Evolutionary conservation across 2,797 vertebrate genomes (phyloP).

Genomic region (Eulemur mongoz): DNA sequence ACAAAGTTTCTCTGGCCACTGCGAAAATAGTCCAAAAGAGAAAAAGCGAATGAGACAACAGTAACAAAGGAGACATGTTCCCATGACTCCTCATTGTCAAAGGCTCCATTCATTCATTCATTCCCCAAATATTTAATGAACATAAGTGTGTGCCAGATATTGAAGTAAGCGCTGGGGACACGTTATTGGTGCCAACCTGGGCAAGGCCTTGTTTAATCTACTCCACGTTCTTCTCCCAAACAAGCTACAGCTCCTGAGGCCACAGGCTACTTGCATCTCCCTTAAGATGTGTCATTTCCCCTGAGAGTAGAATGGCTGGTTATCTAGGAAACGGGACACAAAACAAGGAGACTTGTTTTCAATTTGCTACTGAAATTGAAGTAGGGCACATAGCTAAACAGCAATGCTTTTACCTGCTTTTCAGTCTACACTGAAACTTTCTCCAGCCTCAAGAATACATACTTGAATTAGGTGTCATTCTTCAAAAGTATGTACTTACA

Average conservation of each 20-base stretch:
- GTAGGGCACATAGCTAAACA: background rate
- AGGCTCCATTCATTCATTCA: conserved; percentile 37
- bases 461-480: background rate
- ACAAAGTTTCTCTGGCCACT: conserved; percentile 27
- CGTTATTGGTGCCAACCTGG: background rate
- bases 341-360: background rate
- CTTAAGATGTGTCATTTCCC: background rate
- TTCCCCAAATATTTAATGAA: conserved; percentile 26
- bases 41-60: background rate
- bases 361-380: background rate
- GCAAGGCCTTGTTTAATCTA: background rate
- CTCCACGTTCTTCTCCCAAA: background rate
- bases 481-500: background rate
- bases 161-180: background rate
- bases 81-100: conserved; percentile 26
- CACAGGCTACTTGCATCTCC: background rate
- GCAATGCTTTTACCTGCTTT: background rate
- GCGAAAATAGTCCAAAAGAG: background rate
- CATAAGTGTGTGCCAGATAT: background rate
- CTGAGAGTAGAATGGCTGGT: background rate
- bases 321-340: background rate
- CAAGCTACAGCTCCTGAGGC: background rate
- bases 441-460: background rate
- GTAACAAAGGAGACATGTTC: conserved; percentile 33
- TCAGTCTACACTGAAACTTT: background rate